Percentiles rank a stretch among this genome's conserved stretches.
phyloP scores from a whole-genome alignment of 2,113 vertebrate species.

The Porphyrio hochstetteri region DNA sequence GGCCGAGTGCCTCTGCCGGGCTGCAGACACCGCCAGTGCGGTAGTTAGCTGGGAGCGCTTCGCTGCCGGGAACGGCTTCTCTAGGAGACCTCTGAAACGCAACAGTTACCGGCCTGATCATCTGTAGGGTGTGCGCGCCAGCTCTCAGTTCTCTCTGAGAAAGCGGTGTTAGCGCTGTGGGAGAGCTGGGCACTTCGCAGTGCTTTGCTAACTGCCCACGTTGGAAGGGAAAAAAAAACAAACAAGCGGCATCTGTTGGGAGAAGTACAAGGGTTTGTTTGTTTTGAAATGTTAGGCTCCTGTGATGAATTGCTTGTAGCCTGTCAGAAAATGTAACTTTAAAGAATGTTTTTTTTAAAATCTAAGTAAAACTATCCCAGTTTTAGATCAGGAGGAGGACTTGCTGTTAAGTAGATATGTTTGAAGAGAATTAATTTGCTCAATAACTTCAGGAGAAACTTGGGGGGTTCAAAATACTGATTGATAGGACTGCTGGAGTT shows the following conservation, averaged over 20 bases:
- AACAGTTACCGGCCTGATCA: fast-evolving
- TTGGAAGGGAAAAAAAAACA: neutral
- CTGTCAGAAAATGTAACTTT: neutral
- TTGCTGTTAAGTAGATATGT: neutral
- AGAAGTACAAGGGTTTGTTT: neutral
- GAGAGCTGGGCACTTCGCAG: neutral
- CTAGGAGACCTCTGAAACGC: fast-evolving
- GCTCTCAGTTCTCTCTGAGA: no score
- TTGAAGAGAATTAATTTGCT: neutral
- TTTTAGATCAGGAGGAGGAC: neutral
- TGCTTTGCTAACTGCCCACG: neutral
- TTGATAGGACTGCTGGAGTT: neutral
- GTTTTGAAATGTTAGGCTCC: neutral
- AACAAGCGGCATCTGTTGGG: neutral
- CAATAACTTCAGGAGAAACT: neutral
- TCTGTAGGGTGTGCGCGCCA: neutral
- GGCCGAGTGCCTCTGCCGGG: neutral
- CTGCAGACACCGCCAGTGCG: fast-evolving
- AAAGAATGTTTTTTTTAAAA: fast-evolving
- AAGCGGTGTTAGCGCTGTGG: neutral
- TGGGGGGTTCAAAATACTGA: neutral
- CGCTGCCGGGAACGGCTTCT: neutral
- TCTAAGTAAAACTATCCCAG: neutral
- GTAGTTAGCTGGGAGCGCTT: neutral
- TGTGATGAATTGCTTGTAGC: neutral